A percentile compares a stretch with the other conserved stretches of the same genome.
These are phyloP conservation scores for Microcaecilia unicolor DNA, from an alignment of 2,797 vertebrate genomes.

Conservation along the genomic window DNA sequence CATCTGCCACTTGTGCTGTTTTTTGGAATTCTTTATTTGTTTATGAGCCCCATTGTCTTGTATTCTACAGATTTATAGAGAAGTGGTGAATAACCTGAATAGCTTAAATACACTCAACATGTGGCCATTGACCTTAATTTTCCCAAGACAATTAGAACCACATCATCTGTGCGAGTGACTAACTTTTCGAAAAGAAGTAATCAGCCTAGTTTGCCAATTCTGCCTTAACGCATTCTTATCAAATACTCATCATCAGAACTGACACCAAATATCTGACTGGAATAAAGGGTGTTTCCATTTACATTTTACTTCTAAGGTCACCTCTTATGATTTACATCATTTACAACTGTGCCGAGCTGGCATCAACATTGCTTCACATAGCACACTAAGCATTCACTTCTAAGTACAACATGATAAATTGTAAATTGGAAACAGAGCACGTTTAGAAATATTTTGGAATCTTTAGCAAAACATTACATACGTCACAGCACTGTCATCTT, in stretches of 20 bases:
- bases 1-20: too few species aligned
- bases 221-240: conserved; percentile 46
- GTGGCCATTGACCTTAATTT: too few species aligned
- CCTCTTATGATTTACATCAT: conserved; percentile 48
- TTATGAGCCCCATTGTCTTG: too few species aligned
- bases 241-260: conserved; percentile 22
- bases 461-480: conserved; percentile 24
- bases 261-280: conserved; percentile 34
- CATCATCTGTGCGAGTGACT: conserved; percentile 23
- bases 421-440: conserved; percentile 51
- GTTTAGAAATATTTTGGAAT: conserved; percentile 21
- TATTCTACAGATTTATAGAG: too few species aligned
- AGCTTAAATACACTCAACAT: too few species aligned
- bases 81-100: too few species aligned
- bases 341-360: conserved; percentile 41
- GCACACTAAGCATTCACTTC: conserved; percentile 36
- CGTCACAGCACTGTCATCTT: conserved; percentile 9
- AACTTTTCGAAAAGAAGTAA: conserved; percentile 4
- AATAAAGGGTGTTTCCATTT: conserved; percentile 39
- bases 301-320: conserved; percentile 40
- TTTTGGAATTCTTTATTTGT: too few species aligned
- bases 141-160: background rate
- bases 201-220: conserved; percentile 32
- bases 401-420: conserved; percentile 38
- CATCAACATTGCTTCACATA: conserved; percentile 32